A percentile compares a stretch with the other conserved stretches of the same genome.
phyloP scores from a whole-genome alignment of 2,797 vertebrate species.

The Lates japonicus region DNA sequence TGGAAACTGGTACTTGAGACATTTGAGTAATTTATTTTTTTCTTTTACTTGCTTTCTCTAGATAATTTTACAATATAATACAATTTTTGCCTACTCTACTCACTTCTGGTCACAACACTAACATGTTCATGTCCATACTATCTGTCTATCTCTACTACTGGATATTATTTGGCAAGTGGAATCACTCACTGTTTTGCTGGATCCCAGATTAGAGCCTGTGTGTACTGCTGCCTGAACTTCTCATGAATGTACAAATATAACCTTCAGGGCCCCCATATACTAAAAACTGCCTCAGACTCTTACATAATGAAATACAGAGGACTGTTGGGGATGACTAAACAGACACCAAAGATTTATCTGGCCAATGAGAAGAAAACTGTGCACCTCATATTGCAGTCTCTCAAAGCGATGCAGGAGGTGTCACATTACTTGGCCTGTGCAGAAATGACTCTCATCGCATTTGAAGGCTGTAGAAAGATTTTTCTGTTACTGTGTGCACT shows the following conservation, averaged over 20 bases:
- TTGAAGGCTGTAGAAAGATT: neutral
- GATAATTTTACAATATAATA: neutral
- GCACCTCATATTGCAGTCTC: neutral
- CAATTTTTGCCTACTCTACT: neutral
- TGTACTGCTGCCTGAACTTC: neutral
- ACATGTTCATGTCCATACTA: neutral
- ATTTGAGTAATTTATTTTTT: neutral
- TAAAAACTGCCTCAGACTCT: conserved; percentile 25
- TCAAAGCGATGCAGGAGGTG: conserved; percentile 11
- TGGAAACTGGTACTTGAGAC: too few relatives aligned
- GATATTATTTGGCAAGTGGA: conserved; percentile 1
- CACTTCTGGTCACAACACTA: neutral
- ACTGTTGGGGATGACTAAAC: conserved; percentile 32
- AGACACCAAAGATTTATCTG: conserved; percentile 9
- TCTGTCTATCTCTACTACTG: neutral
- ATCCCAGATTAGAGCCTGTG: conserved; percentile 9
- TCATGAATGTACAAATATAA: conserved; percentile 14
- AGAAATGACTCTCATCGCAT: neutral
- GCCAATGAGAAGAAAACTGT: conserved; percentile 32
- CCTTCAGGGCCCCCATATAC: neutral
- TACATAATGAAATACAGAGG: conserved; percentile 32
- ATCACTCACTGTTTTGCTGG: neutral
- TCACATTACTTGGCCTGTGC: neutral
- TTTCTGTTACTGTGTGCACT: conserved; percentile 13
- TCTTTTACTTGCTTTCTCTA: too few relatives aligned